Percentiles rank a stretch among this genome's conserved stretches.
Conservation (phyloP, 1,140 invertebrate species). For the Pogonus chalceus region DNA sequence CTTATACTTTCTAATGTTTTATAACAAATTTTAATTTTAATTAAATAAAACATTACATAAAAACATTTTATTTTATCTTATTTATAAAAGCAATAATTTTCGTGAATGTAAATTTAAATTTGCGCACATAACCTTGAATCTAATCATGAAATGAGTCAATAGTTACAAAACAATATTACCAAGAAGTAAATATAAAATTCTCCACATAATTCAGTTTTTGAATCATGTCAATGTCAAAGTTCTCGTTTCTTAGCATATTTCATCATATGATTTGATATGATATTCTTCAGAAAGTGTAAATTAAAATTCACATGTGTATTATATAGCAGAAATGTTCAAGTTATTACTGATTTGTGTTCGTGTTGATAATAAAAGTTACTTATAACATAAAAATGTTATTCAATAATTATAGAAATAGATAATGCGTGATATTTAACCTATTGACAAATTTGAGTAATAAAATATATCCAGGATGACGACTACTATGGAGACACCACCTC, state of each 20-base stretch:
- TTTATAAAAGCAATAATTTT: background rate
- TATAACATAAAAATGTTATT: slow-evolving; percentile 1
- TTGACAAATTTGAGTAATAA: background rate
- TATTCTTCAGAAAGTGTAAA: slow-evolving; percentile 7
- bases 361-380: background rate
- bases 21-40: background rate
- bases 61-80: background rate
- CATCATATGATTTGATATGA: slow-evolving; percentile 5
- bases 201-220: slow-evolving; percentile 2
- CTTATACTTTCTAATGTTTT: background rate
- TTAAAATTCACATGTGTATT: background rate
- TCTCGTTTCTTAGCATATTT: slow-evolving; percentile 3
- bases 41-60: slow-evolving; percentile 2
- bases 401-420: slow-evolving; percentile 7
- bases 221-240: slow-evolving; percentile 11
- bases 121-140: background rate
- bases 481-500: slow-evolving; percentile 37
- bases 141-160: background rate
- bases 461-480: slow-evolving; percentile 14
- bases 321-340: background rate
- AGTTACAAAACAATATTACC: background rate
- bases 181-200: background rate
- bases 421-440: background rate
- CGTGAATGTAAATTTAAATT: background rate
- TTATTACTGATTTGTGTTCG: background rate